Percentiles rank a stretch among this genome's conserved stretches.
These are phyloP conservation scores for Calameuta idolon DNA, from an alignment of 2,888 invertebrate genomes.

Conservation along the genomic window DNA sequence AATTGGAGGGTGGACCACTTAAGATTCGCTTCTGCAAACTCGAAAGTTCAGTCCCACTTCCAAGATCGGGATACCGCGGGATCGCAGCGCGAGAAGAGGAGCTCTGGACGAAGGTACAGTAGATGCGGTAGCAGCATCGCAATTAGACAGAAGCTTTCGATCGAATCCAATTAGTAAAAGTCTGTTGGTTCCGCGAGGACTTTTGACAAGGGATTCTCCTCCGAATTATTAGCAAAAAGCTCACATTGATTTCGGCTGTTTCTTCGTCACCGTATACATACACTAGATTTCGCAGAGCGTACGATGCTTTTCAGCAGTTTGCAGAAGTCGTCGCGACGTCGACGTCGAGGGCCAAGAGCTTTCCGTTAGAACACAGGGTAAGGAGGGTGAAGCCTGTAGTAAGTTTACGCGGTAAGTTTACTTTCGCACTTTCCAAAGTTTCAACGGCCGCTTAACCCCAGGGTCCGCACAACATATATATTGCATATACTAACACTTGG, in stretches of 20 bases:
- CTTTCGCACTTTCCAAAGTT: background rate
- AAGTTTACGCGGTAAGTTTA: background rate
- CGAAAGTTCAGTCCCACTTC: conserved; percentile 42
- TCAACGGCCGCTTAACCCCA: background rate
- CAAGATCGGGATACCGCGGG: conserved; percentile 4
- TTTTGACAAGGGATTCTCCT: background rate
- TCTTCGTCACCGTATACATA: too few relatives aligned
- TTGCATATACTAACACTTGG: background rate
- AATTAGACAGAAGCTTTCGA: background rate
- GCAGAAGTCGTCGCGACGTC: background rate
- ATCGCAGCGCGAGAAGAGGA: background rate
- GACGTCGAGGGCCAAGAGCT: background rate
- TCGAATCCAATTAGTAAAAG: background rate
- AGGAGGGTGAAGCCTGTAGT: background rate
- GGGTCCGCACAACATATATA: background rate
- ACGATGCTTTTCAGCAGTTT: background rate
- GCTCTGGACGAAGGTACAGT: background rate
- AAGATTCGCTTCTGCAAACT: conserved; percentile 47
- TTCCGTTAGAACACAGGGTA: background rate
- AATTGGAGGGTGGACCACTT: conserved; percentile 44
- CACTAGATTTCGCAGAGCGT: background rate
- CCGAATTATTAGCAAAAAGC: background rate
- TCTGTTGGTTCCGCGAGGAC: background rate
- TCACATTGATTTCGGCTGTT: background rate
- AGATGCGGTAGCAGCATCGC: background rate